Evolutionary conservation across 2,113 vertebrate genomes (phyloP).

Genomic region (Plecotus auritus): DNA sequence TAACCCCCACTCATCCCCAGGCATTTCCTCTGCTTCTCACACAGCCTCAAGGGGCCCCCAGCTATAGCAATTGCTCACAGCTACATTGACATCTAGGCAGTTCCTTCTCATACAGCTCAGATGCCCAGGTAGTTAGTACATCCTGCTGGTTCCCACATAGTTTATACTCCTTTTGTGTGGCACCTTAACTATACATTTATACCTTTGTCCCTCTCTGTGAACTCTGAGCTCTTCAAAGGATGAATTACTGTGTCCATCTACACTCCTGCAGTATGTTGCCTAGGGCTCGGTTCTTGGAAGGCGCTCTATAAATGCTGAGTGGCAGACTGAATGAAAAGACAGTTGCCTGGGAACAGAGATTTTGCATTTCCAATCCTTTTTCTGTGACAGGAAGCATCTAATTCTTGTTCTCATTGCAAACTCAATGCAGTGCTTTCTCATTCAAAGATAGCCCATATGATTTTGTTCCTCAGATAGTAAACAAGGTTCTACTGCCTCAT

Average conservation of each 20-base stretch:
- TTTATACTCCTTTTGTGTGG: background rate
- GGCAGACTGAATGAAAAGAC: background rate
- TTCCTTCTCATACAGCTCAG: background rate
- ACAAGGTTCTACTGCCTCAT: background rate
- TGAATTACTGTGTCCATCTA: background rate
- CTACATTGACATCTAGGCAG: accelerated
- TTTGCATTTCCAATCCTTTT: too few relatives aligned
- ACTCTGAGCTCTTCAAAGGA: background rate
- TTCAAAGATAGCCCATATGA: background rate
- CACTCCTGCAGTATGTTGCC: accelerated
- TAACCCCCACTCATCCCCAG: background rate
- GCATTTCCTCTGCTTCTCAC: background rate
- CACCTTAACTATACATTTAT: accelerated
- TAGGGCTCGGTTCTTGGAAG: background rate
- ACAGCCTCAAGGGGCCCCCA: background rate
- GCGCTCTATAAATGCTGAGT: accelerated
- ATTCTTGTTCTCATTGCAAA: background rate
- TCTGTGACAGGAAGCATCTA: background rate
- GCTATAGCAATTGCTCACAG: background rate
- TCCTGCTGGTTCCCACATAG: background rate
- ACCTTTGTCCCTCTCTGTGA: background rate
- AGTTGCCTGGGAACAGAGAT: background rate
- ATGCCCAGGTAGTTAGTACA: background rate
- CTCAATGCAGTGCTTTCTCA: background rate
- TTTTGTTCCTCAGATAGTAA: background rate